A percentile compares a stretch with the other conserved stretches of the same genome.
phyloP scores from a whole-genome alignment of 2,797 vertebrate genomes.

The Myotis pilosus region DNA sequence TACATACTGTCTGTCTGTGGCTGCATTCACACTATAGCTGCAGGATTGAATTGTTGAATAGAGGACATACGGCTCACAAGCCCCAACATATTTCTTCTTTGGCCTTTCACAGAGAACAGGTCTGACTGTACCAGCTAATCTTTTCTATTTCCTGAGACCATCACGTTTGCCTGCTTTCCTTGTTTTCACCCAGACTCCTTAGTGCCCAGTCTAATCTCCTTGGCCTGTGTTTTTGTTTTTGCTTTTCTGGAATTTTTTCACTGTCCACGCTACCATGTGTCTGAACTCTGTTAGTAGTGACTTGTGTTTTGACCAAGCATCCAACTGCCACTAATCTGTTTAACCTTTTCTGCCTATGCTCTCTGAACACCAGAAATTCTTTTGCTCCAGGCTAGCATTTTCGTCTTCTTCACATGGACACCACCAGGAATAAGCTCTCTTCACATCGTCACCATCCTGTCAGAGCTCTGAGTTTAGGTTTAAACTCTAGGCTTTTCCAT shows the following conservation, averaged over 20 bases:
- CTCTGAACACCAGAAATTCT: constrained; percentile 14
- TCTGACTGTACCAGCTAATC: neutral
- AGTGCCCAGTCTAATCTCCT: neutral
- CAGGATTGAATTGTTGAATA: neutral
- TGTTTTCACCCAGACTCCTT: neutral
- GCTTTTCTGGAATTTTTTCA: neutral
- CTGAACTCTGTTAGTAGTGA: neutral
- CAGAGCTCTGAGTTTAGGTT: neutral
- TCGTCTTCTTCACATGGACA: neutral
- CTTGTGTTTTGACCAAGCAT: neutral
- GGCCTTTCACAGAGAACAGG: neutral
- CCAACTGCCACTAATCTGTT: neutral
- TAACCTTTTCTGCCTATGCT: neutral
- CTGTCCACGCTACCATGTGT: neutral
- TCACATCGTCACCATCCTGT: neutral
- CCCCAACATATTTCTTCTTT: neutral
- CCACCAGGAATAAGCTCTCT: neutral
- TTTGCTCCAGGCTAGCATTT: neutral
- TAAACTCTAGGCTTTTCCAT: neutral
- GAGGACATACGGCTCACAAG: neutral
- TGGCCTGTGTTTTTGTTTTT: neutral
- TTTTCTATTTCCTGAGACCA: neutral
- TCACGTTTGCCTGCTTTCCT: neutral
- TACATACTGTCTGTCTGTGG: neutral
- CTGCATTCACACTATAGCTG: neutral